A percentile compares a stretch with the other conserved stretches of the same genome.
Evolutionary conservation across 2,888 invertebrate species (phyloP).

Genomic region (Lycaena phlaeas): DNA sequence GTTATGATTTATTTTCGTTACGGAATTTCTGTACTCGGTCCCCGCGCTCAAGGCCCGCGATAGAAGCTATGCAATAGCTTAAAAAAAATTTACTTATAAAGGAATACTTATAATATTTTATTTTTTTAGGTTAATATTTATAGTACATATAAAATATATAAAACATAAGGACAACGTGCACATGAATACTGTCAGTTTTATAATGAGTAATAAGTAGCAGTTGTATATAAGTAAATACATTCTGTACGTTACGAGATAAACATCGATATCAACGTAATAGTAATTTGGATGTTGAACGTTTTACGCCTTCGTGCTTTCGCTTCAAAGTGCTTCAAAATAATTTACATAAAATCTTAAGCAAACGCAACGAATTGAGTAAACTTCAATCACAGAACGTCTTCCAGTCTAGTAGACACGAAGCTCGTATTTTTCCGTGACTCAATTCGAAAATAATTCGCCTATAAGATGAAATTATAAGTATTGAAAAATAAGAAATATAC

Average conservation of each 20-base stretch:
- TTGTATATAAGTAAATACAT: background rate
- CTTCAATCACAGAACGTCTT: constrained; percentile 43
- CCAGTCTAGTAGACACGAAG: constrained; percentile 26
- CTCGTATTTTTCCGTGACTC: constrained; percentile 19
- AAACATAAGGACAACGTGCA: too few relatives aligned
- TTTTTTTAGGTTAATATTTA: too few relatives aligned
- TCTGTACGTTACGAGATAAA: background rate
- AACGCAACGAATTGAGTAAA: constrained; percentile 50
- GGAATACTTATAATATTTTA: too few relatives aligned
- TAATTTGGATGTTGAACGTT: constrained; percentile 4
- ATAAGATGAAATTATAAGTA: background rate
- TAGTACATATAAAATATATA: too few relatives aligned
- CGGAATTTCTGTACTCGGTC: too few relatives aligned
- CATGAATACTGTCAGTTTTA: too few relatives aligned
- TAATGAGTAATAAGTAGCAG: too few relatives aligned
- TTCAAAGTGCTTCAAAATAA: constrained; percentile 36
- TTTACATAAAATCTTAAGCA: constrained; percentile 52
- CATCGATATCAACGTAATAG: background rate
- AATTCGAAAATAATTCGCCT: constrained; percentile 13
- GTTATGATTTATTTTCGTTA: too few relatives aligned
- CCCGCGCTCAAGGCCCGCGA: too few relatives aligned
- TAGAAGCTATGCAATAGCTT: too few relatives aligned
- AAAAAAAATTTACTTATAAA: too few relatives aligned
- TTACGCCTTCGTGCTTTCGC: constrained; percentile 13
- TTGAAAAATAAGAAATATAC: background rate